phyloP scores from a whole-genome alignment of 2,888 invertebrate species.

The Scaptomyza flava region DNA sequence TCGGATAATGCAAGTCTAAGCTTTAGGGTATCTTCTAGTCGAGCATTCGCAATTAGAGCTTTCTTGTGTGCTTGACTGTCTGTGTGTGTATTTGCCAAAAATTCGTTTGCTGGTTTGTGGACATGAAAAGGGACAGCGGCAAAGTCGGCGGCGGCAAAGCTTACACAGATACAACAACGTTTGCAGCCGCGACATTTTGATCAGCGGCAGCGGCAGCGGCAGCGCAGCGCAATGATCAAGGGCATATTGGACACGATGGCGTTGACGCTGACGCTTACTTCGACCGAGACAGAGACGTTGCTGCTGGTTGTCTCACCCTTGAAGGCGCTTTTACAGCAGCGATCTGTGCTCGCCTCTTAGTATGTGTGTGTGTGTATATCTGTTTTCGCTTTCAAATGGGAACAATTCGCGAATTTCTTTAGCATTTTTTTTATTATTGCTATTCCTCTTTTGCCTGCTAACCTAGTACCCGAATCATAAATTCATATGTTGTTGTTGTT shows the following conservation, averaged over 20 bases:
- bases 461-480: conserved; percentile 69
- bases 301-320: conserved; percentile 67
- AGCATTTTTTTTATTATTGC: conserved; percentile 43
- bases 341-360: conserved; percentile 15
- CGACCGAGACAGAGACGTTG: conserved; percentile 17
- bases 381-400: conserved; percentile 76
- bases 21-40: conserved; percentile 1
- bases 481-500: background rate
- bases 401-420: conserved; percentile 77
- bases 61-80: conserved; percentile 13
- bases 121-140: conserved; percentile 46
- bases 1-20: background rate
- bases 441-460: conserved; percentile 65
- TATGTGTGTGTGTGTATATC: conserved; percentile 34
- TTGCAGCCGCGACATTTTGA: conserved; percentile 60
- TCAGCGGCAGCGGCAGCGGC: conserved; percentile 45
- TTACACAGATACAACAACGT: conserved; percentile 60
- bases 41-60: background rate
- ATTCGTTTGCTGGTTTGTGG: conserved; percentile 27
- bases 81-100: conserved; percentile 64
- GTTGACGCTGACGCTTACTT: conserved; percentile 12
- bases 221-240: conserved; percentile 69
- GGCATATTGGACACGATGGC: conserved; percentile 78
- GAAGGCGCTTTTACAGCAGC: conserved; percentile 72
- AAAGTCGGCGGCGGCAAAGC: conserved; percentile 43